phyloP scores from a whole-genome alignment of 2,113 vertebrate genomes.

The Cheirogaleus medius region DNA sequence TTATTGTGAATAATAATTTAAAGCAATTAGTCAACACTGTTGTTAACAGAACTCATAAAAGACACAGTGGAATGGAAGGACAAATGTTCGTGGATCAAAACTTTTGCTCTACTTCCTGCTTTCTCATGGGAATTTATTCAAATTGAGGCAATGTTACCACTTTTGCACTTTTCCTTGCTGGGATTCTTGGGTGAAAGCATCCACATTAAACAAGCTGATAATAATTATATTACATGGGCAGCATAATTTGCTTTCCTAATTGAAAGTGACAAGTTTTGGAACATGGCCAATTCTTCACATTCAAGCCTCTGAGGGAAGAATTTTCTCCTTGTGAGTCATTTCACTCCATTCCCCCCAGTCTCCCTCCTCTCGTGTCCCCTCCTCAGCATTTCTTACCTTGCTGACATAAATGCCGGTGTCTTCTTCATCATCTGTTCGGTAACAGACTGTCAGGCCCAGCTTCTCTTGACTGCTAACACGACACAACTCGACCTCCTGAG shows the following conservation, averaged over 20 bases:
- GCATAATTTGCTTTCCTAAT: conserved; percentile 77
- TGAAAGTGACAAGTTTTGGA: conserved; percentile 71
- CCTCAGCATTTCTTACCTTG: conserved; percentile 86
- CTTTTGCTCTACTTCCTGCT: not conserved
- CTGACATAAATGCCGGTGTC: conserved; percentile 96
- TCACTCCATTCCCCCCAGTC: not conserved
- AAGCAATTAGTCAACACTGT: not conserved
- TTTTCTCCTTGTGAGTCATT: not conserved
- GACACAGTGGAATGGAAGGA: not conserved
- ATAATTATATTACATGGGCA: conserved; percentile 72
- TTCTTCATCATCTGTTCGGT: conserved; percentile 97
- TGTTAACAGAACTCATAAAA: not conserved
- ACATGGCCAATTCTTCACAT: conserved; percentile 16
- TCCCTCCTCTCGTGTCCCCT: not conserved
- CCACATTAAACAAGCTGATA: conserved; percentile 68
- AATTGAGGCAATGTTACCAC: conserved; percentile 49
- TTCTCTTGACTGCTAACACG: conserved; percentile 95
- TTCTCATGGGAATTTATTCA: conserved; percentile 49
- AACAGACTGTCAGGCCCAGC: conserved; percentile 96
- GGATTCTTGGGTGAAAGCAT: conserved; percentile 50
- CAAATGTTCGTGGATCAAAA: conserved; percentile 44
- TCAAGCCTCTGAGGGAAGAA: not conserved
- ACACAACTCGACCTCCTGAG: conserved; percentile 95
- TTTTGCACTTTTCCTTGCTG: conserved; percentile 59
- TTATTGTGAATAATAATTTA: conserved; percentile 6